Evolutionary conservation across 2,888 invertebrate species (phyloP).

Genomic region (Agrochola macilenta): DNA sequence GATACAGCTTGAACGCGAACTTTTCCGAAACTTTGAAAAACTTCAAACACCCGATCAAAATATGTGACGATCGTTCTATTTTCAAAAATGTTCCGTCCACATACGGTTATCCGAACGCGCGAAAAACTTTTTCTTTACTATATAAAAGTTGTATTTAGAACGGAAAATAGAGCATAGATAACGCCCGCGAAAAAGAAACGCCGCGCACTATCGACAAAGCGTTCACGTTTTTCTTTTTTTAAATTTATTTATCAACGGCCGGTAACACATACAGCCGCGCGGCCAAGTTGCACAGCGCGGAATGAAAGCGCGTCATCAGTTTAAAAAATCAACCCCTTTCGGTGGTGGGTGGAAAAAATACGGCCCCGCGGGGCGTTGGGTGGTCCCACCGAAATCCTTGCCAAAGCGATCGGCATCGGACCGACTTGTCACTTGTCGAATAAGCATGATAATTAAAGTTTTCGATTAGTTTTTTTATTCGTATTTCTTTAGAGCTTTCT

Average conservation of each 20-base stretch:
- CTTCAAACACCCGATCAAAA: constrained; percentile 51
- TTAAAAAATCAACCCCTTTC: constrained; percentile 91
- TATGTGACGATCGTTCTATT: constrained; percentile 47
- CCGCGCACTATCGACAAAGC: constrained; percentile 88
- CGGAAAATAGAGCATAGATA: constrained; percentile 82
- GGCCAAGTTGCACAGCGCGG: constrained; percentile 90
- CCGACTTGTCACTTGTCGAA: constrained; percentile 90
- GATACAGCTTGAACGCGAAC: constrained; percentile 57
- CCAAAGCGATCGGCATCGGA: constrained; percentile 89
- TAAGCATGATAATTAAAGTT: constrained; percentile 90
- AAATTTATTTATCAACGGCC: constrained; percentile 87
- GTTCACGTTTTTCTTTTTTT: constrained; percentile 79
- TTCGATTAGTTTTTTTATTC: constrained; percentile 81
- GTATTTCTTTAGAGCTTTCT: constrained; percentile 74
- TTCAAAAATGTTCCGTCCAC: constrained; percentile 49
- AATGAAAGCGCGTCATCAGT: constrained; percentile 91
- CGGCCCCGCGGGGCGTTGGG: constrained; percentile 86
- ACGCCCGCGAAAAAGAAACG: constrained; percentile 83
- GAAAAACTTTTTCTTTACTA: constrained; percentile 68
- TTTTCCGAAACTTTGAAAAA: constrained; percentile 53
- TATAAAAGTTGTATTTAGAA: constrained; percentile 80
- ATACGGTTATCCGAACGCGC: constrained; percentile 58
- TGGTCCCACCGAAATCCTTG: constrained; percentile 89
- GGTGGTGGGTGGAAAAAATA: constrained; percentile 89
- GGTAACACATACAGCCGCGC: constrained; percentile 89